Percentiles rank a stretch among this genome's conserved stretches.
These are phyloP conservation scores for Sterna hirundo DNA, from an alignment of 2,113 vertebrate species.

Conservation along the genomic window DNA sequence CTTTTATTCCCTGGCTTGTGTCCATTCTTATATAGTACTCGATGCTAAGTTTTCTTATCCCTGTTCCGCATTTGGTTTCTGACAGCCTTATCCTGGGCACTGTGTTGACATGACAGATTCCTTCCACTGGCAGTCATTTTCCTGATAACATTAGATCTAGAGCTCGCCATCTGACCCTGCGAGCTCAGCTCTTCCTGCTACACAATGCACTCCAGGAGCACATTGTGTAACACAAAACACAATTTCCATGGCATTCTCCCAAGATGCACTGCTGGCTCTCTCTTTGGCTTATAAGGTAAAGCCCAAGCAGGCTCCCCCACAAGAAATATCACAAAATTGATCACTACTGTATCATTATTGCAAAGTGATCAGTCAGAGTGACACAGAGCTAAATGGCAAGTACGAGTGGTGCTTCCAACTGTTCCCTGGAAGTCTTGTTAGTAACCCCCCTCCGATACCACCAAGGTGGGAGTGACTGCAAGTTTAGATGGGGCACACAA, in stretches of 20 bases:
- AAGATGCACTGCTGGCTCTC: background rate
- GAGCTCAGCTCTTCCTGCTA: conserved; percentile 12
- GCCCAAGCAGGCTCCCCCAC: background rate
- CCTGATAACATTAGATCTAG: conserved; percentile 20
- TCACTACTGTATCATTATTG: background rate
- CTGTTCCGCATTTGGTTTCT: background rate
- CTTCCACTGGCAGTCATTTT: conserved; percentile 11
- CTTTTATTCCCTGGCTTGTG: background rate
- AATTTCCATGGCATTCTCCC: background rate
- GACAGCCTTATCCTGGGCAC: background rate
- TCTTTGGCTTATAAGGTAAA: background rate
- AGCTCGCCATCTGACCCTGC: background rate
- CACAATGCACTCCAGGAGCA: background rate
- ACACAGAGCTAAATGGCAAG: conserved; percentile 21
- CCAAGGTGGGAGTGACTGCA: background rate
- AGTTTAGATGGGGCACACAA: background rate
- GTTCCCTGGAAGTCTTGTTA: background rate
- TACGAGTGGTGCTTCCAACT: background rate
- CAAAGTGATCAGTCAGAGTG: conserved; percentile 28
- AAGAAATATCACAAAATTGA: background rate
- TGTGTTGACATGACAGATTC: background rate
- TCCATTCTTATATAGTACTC: background rate
- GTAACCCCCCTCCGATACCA: background rate
- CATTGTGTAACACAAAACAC: background rate
- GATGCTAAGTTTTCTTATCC: background rate